Evolutionary conservation across 1,140 invertebrate genomes (phyloP).

Genomic region (Spodoptera litura): DNA sequence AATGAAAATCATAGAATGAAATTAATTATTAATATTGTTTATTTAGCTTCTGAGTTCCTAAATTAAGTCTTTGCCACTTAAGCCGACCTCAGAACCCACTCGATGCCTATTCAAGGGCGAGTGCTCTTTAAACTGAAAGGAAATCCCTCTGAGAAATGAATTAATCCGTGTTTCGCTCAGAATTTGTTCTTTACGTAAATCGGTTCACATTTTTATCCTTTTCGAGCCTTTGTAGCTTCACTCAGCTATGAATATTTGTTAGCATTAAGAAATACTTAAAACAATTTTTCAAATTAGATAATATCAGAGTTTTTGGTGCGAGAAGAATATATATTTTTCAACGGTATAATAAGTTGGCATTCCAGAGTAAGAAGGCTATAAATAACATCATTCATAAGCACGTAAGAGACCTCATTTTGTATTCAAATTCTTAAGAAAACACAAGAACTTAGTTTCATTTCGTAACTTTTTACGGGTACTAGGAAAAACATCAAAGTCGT

Average conservation of each 20-base stretch:
- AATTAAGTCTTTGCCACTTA: conserved; percentile 52
- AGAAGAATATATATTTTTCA: background rate
- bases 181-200: conserved; percentile 49
- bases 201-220: conserved; percentile 40
- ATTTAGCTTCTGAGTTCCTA: conserved; percentile 10
- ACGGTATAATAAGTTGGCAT: background rate
- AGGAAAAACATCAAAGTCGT: background rate
- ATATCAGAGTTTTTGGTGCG: background rate
- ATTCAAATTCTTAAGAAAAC: too few relatives aligned
- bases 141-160: conserved; percentile 54
- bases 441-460: too few relatives aligned
- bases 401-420: too few relatives aligned
- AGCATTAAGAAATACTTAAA: conserved; percentile 39
- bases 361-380: too few relatives aligned
- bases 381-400: too few relatives aligned
- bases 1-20: background rate
- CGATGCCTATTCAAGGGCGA: conserved; percentile 54
- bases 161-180: conserved; percentile 54
- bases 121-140: conserved; percentile 55
- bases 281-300: conserved; percentile 25
- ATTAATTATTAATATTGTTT: conserved; percentile 21
- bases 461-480: too few relatives aligned
- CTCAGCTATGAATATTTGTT: conserved; percentile 35
- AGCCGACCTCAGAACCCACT: conserved; percentile 51
- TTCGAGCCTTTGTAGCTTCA: conserved; percentile 27